Evolutionary conservation across 2,888 invertebrate genomes (phyloP), one percentile per base, ranked within the genome.

Genomic region (Andrena camellia): DNA sequence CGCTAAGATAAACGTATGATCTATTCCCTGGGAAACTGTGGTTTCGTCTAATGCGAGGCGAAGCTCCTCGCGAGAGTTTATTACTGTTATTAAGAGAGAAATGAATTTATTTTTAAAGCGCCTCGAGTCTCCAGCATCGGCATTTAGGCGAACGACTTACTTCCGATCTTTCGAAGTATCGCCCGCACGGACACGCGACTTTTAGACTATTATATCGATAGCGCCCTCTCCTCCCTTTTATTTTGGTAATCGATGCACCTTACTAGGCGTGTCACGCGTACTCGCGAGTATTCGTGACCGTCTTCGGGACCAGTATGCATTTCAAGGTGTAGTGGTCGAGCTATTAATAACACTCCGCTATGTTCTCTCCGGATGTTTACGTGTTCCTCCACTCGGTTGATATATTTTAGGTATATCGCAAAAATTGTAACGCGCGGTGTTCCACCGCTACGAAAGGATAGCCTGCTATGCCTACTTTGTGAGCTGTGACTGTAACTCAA

Each of bases 71-170:
- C 73, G 62, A 92, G 89, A 89, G 87, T 91, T 88, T 89, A 90
- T 87, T 85, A 88, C 82, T 91, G 90, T 90, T 90, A 68, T 70
- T 62, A 77, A 64, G 52, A 73, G 62, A 54, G 73, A 73, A 72
- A 70, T 72, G 81, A 83, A 76, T 87, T 90, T 90, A 90, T 88
- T 89, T 90, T 90, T 83, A 60, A 81, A 35, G 75, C 59, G 69
- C 54, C 62, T 23, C 29, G 60, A 77, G 60, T 86, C 83, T 83
- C 75, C 83, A 78, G 70, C 78, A 64, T 81, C 76, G 75, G 79
- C 89, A 89, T 88, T 88, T 89, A 82, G n/a, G n/a, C 50, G 54
- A 59, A 59, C 29, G 62, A 20, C 17, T 33, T 63, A 23, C 42
- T 64, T 64, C 26, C 62, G 50, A 48, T 26, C 63, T 54, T 5